Evolutionary conservation across 2,113 vertebrate genomes (phyloP).

Genomic region (Asarcornis scutulata): DNA sequence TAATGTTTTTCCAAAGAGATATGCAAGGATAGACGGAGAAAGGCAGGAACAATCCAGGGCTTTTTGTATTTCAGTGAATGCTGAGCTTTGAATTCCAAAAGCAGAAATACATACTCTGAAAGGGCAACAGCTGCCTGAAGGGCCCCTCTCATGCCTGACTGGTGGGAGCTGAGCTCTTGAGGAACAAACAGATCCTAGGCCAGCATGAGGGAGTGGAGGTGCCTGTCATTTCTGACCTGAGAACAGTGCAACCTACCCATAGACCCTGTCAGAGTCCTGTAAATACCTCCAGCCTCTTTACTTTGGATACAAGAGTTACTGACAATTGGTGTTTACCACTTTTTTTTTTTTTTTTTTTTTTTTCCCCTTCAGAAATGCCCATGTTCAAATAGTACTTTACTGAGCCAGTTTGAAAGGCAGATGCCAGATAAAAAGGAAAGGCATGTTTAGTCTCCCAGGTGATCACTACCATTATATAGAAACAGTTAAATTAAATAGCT

Average conservation of each 20-base stretch:
- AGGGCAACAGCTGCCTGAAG: not conserved
- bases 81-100: not conserved
- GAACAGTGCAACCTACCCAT: not conserved
- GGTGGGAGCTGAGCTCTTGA: rapidly evolving
- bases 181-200: rapidly evolving
- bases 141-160: not conserved
- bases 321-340: not conserved
- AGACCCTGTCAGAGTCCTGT: not conserved
- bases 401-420: not conserved
- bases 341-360: not conserved
- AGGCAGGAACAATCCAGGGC: not conserved
- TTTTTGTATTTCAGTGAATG: not conserved
- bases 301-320: not conserved
- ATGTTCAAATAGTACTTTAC: not conserved
- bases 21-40: not conserved
- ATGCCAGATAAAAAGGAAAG: not conserved
- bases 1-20: not conserved
- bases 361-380: not conserved
- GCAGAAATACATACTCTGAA: not conserved
- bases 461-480: not conserved
- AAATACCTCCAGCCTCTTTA: not conserved
- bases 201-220: rapidly evolving
- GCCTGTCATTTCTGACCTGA: rapidly evolving
- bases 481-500: not conserved
- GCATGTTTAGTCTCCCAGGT: not conserved